Conservation (phyloP, 2,888 invertebrate genomes). For the Drosophila demipolita region DNA sequence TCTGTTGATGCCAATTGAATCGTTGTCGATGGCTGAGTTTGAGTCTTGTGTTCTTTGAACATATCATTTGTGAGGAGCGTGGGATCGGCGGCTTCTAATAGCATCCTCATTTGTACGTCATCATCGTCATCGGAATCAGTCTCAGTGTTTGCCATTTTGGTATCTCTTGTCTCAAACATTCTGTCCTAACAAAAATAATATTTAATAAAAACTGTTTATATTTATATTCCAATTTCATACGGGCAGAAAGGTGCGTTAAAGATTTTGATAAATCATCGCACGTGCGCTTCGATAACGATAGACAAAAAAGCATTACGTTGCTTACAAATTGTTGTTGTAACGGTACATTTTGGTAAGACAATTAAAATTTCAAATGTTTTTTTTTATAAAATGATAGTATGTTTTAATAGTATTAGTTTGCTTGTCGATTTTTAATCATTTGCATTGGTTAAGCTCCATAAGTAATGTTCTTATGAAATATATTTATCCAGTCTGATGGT, state of each 20-base stretch:
- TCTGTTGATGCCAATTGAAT: background rate
- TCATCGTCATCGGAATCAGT: slow-evolving; percentile 62
- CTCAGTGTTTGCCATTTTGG: background rate
- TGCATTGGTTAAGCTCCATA: background rate
- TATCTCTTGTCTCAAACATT: background rate
- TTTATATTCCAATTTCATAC: slow-evolving; percentile 6
- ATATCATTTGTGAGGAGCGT: slow-evolving; percentile 73
- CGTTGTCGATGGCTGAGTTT: background rate
- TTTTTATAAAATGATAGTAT: background rate
- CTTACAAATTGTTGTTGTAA: background rate
- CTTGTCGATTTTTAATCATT: background rate
- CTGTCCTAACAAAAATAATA: background rate
- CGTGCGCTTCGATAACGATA: background rate
- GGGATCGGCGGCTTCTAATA: slow-evolving; percentile 77
- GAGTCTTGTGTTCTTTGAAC: slow-evolving; percentile 45
- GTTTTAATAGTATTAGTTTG: background rate
- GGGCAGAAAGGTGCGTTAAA: background rate
- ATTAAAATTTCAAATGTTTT: background rate
- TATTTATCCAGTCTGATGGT: background rate
- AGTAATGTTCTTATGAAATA: background rate
- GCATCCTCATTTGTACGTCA: slow-evolving; percentile 63
- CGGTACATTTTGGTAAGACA: background rate
- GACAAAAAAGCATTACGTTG: background rate
- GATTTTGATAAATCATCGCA: background rate
- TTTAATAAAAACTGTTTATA: background rate